Evolutionary conservation across 53 echinoderm and acorn worm genomes (phyloP).

Genomic region (Pentamera pediparva): DNA sequence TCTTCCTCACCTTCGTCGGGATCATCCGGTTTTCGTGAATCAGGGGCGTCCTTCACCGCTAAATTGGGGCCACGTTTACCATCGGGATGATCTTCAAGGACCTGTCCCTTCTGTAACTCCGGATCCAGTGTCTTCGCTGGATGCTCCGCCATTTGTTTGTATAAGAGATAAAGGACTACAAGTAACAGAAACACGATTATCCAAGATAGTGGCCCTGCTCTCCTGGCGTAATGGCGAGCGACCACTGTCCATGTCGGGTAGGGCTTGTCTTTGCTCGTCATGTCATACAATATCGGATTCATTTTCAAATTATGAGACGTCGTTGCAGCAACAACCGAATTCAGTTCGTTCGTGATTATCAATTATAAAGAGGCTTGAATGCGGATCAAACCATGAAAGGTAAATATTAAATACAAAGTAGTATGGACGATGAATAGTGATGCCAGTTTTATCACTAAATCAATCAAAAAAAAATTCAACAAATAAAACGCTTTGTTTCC

Average conservation of each 20-base stretch:
- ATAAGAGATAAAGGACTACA: not conserved
- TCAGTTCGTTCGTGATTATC: too few species aligned
- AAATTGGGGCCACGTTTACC: not conserved
- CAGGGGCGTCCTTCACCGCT: not conserved
- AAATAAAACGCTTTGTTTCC: too few species aligned
- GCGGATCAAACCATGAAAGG: too few species aligned
- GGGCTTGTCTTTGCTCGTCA: conserved; percentile 8
- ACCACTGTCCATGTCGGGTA: not conserved
- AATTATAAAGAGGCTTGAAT: too few species aligned
- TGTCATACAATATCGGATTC: too few species aligned
- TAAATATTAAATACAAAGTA: too few species aligned
- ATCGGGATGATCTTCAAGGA: not conserved
- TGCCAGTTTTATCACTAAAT: too few species aligned
- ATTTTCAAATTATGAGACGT: too few species aligned
- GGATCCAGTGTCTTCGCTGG: not conserved
- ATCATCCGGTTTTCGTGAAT: not conserved
- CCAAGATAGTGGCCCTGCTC: not conserved
- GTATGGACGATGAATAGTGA: too few species aligned
- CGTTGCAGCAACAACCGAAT: too few species aligned
- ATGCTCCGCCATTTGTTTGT: not conserved
- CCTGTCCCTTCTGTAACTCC: not conserved
- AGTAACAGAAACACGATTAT: not conserved
- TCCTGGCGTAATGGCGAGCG: not conserved
- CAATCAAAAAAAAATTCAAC: too few species aligned
- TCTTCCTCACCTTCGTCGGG: not conserved